These are phyloP conservation scores for Antrozous pallidus DNA, from an alignment of 2,797 vertebrate species.

Conservation along the genomic window DNA sequence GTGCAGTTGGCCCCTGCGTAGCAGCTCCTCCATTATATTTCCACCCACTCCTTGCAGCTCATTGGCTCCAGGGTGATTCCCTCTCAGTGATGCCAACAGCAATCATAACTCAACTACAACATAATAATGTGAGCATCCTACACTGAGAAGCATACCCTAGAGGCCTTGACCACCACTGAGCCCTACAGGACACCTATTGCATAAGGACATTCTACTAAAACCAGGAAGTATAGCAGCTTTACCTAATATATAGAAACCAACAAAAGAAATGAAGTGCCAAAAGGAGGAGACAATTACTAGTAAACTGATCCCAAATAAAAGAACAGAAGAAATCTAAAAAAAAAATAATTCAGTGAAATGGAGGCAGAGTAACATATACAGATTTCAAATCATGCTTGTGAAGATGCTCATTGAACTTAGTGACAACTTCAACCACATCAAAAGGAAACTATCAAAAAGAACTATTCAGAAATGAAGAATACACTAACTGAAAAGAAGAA, in stretches of 20 bases:
- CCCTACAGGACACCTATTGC: neutral
- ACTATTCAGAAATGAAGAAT: neutral
- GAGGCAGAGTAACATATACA: neutral
- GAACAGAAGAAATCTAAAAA: neutral
- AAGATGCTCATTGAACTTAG: neutral
- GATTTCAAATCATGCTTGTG: neutral
- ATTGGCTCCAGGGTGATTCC: neutral
- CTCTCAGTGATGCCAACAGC: neutral
- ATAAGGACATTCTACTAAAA: neutral
- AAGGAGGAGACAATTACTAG: neutral
- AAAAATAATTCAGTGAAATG: neutral
- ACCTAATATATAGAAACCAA: neutral
- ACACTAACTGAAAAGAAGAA: neutral
- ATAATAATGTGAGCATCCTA: neutral
- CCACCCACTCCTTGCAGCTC: no score
- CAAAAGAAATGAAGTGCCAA: neutral
- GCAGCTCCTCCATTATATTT: neutral
- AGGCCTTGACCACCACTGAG: neutral
- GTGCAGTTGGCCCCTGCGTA: neutral
- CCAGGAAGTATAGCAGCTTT: neutral
- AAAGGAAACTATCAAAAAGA: neutral
- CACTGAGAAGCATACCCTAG: neutral
- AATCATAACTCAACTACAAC: neutral
- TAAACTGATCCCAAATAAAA: neutral
- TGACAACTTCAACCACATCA: neutral